These are phyloP conservation scores for Halcyon smyrnensis DNA, from an alignment of 2,797 vertebrate genomes.

Conservation along the genomic window DNA sequence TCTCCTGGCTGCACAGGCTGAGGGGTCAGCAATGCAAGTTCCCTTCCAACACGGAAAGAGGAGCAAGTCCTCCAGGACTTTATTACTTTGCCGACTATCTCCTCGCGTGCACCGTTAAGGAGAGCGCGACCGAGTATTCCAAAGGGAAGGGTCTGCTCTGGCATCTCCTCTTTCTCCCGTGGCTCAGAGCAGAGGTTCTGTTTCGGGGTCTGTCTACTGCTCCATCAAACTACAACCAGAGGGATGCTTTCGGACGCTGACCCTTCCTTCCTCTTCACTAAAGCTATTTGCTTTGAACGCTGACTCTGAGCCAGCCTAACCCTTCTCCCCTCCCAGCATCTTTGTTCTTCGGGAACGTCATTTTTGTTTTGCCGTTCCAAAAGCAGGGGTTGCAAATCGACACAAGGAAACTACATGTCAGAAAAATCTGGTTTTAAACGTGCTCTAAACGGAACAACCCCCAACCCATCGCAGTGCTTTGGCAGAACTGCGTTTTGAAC, in stretches of 20 bases:
- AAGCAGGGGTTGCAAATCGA: slow-evolving; percentile 43
- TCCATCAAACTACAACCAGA: neutral
- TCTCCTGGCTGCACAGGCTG: neutral
- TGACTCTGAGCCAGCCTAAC: neutral
- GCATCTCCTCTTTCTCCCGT: neutral
- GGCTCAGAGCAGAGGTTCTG: neutral
- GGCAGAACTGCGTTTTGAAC: slow-evolving; percentile 40
- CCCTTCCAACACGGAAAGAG: neutral
- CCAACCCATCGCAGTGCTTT: neutral
- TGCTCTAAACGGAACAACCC: slow-evolving; percentile 9
- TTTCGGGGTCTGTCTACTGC: neutral
- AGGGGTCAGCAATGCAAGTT: neutral
- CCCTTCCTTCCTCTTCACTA: neutral
- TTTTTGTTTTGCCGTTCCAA: neutral
- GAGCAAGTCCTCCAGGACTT: neutral
- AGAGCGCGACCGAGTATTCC: neutral
- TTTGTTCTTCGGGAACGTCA: slow-evolving; percentile 2
- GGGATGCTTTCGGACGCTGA: neutral
- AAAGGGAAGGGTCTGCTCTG: neutral
- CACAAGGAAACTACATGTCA: neutral
- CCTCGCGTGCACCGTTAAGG: neutral
- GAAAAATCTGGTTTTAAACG: neutral
- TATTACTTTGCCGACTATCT: neutral
- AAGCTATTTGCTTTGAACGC: neutral
- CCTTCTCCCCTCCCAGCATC: neutral